Evolutionary conservation across 2,797 vertebrate genomes (phyloP).

Genomic region (Setipinna tenuifilis): DNA sequence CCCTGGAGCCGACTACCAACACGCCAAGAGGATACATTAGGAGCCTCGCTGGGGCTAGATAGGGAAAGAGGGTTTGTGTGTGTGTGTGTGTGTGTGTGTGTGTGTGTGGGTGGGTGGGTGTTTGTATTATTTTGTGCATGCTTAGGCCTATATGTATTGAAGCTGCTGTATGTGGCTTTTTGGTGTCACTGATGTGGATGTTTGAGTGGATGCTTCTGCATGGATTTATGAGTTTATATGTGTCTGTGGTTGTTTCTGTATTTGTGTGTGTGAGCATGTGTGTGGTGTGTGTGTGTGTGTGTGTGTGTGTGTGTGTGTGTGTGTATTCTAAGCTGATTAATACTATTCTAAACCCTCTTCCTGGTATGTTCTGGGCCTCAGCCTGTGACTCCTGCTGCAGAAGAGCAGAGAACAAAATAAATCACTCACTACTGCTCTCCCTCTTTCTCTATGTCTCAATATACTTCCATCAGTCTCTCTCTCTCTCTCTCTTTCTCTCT

Average conservation of each 20-base stretch:
- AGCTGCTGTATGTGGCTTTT: neutral
- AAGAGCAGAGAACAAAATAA: neutral
- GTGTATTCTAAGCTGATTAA: conserved; percentile 41
- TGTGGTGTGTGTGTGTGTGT: too few relatives aligned
- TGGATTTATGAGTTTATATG: neutral
- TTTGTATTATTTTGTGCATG: neutral
- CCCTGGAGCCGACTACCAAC: conserved; percentile 2
- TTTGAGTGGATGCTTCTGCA: neutral
- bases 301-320: neutral
- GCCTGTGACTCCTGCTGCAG: neutral
- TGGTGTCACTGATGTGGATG: neutral
- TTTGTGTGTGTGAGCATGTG: too few relatives aligned
- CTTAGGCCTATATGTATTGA: neutral
- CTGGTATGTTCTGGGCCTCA: neutral
- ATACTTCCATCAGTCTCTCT: neutral
- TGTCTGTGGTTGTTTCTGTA: neutral
- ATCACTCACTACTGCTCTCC: neutral
- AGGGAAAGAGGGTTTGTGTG: neutral
- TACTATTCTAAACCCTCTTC: neutral
- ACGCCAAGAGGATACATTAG: conserved; percentile 21
- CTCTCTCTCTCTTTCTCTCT: neutral
- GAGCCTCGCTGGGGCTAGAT: neutral
- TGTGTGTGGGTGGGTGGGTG: neutral
- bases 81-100: neutral
- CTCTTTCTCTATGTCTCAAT: neutral